phyloP scores from a whole-genome alignment of 2,797 vertebrate genomes.

The Callimico goeldii region DNA sequence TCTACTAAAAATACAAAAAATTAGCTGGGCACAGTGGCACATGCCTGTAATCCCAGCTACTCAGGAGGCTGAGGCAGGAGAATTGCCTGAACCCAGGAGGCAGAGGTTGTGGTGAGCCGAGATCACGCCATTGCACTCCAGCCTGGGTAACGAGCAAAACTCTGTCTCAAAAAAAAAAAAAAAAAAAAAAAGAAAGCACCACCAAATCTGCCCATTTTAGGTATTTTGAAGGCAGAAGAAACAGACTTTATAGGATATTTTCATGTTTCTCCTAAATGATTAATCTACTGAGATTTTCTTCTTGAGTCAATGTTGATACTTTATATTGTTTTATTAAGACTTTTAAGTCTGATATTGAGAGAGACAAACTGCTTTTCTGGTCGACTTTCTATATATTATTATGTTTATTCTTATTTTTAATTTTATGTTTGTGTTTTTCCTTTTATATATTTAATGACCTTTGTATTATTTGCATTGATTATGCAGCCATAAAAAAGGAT shows the following conservation, averaged over 20 bases:
- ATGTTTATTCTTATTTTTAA: not conserved
- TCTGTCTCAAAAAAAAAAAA: too few species aligned
- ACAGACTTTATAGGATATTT: not conserved
- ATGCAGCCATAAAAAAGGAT: too few species aligned
- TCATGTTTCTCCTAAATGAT: not conserved
- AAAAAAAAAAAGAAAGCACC: not conserved
- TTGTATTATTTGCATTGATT: not conserved
- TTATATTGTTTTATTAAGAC: not conserved
- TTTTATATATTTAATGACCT: not conserved
- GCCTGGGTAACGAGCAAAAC: too few species aligned
- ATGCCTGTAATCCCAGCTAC: too few species aligned
- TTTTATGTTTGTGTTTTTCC: not conserved
- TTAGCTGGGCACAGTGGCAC: too few species aligned
- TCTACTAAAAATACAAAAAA: too few species aligned
- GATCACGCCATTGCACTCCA: too few species aligned
- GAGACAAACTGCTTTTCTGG: not conserved
- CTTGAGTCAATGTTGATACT: not conserved
- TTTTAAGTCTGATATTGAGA: slow-evolving; percentile 6
- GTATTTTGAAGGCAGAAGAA: not conserved
- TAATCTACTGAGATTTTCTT: slow-evolving; percentile 3
- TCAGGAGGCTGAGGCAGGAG: too few species aligned
- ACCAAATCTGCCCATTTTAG: not conserved
- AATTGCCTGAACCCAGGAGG: too few species aligned
- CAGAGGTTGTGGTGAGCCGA: too few species aligned
- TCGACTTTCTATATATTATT: not conserved